A percentile compares a stretch with the other conserved stretches of the same genome.
Evolutionary conservation across 2,113 vertebrate genomes (phyloP).

Genomic region (Sialia sialis): DNA sequence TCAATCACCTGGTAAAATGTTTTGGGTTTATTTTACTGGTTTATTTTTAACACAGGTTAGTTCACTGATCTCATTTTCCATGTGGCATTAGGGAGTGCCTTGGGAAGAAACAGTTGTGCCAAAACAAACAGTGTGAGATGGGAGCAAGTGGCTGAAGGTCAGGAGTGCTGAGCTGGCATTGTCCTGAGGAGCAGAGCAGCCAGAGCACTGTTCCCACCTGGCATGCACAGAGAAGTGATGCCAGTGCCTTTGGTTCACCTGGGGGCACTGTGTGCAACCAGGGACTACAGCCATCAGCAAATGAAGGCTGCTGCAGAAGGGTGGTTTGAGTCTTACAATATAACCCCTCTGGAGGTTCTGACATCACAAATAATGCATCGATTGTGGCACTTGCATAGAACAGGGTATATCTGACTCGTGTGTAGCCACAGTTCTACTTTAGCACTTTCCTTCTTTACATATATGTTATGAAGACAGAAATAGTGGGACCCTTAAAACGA

Average conservation of each 20-base stretch:
- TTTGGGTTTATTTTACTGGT: not conserved
- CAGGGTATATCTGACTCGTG: not conserved
- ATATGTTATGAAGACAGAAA: not conserved
- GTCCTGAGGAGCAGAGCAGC: rapidly evolving
- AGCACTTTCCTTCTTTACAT: not conserved
- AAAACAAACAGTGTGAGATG: not conserved
- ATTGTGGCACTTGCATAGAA: rapidly evolving
- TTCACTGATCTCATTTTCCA: not conserved
- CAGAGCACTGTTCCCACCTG: rapidly evolving
- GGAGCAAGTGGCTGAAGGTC: not conserved
- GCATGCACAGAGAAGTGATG: rapidly evolving
- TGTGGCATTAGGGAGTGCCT: not conserved
- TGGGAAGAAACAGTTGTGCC: not conserved
- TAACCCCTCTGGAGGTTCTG: not conserved
- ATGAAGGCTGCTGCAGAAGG: not conserved
- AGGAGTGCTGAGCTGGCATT: not conserved
- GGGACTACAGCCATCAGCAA: not conserved
- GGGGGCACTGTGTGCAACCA: rapidly evolving
- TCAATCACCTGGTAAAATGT: not conserved
- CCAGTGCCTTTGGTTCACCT: not conserved
- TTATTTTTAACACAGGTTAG: not conserved
- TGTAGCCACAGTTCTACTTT: not conserved
- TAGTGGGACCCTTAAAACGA: not conserved
- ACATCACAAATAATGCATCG: not conserved
- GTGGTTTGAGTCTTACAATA: not conserved